A percentile compares a stretch with the other conserved stretches of the same genome.
phyloP scores from a whole-genome alignment of 1,140 invertebrate species.

The Glossosoma conforme region DNA sequence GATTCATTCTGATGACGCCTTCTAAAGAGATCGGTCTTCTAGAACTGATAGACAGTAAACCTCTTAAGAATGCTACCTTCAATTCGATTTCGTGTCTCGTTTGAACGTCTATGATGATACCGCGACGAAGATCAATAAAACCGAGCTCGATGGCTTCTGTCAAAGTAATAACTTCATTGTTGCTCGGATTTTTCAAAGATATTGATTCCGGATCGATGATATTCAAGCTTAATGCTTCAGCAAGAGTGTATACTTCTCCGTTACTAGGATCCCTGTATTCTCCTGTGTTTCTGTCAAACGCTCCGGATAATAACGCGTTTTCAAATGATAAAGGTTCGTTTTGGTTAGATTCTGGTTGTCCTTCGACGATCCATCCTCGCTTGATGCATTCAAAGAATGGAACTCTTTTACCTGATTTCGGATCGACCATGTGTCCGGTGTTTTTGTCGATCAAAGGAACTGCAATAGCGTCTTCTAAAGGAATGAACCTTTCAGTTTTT shows the following conservation, averaged over 20 bases:
- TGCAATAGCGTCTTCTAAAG: conserved; percentile 69
- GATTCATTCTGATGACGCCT: conserved; percentile 63
- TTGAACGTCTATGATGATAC: conserved; percentile 64
- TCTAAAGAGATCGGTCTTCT: conserved; percentile 71
- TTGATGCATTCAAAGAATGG: conserved; percentile 82
- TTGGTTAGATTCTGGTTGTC: conserved; percentile 44
- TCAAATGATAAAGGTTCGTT: conserved; percentile 52
- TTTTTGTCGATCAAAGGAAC: conserved; percentile 69
- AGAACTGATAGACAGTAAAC: conserved; percentile 60
- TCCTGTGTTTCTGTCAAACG: conserved; percentile 59
- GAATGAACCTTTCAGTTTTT: conserved; percentile 61
- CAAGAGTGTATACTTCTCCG: conserved; percentile 58
- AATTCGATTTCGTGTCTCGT: conserved; percentile 64
- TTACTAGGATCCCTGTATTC: conserved; percentile 60
- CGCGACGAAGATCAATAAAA: conserved; percentile 69
- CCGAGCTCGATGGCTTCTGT: conserved; percentile 71
- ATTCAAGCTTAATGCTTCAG: conserved; percentile 66
- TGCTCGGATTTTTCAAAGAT: conserved; percentile 62
- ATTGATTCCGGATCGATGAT: conserved; percentile 71
- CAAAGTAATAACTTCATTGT: conserved; percentile 66
- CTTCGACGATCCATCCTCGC: conserved; percentile 62
- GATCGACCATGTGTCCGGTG: conserved; percentile 77
- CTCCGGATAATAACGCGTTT: conserved; percentile 60
- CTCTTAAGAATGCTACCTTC: conserved; percentile 63
- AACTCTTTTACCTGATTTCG: conserved; percentile 71